phyloP scores from a whole-genome alignment of 2,888 invertebrate species.

The Lasioglossum marginatum region DNA sequence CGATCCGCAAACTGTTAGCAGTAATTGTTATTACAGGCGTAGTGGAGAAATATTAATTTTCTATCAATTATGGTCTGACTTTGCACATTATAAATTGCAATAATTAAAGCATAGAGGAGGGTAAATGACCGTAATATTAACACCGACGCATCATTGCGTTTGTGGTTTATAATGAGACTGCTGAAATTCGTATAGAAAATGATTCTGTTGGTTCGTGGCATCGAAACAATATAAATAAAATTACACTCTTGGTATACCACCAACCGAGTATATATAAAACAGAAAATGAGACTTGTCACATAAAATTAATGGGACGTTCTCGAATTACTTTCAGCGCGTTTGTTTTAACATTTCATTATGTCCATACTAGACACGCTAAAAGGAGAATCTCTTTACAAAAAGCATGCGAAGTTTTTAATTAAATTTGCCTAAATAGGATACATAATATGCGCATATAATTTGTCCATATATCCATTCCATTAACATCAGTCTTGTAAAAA shows the following conservation, averaged over 20 bases:
- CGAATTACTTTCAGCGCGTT: too few relatives aligned
- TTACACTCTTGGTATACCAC: neutral
- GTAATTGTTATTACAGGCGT: neutral
- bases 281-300: too few relatives aligned
- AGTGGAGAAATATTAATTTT: conserved; percentile 5
- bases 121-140: conserved; percentile 4
- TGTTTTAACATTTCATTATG: neutral
- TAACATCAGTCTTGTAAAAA: too few relatives aligned
- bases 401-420: neutral
- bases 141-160: neutral
- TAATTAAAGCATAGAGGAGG: neutral
- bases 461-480: too few relatives aligned
- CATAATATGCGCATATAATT: neutral
- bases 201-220: neutral
- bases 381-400: neutral
- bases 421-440: neutral
- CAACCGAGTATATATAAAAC: neutral
- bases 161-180: neutral
- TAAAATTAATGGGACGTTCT: too few relatives aligned
- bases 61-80: neutral
- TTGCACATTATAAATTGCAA: neutral
- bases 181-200: neutral
- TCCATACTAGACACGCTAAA: neutral
- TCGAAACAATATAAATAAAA: neutral
- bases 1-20: neutral